These are phyloP conservation scores for Myrmecophaga tridactyla DNA, from an alignment of 2,113 vertebrate species.

Conservation along the genomic window DNA sequence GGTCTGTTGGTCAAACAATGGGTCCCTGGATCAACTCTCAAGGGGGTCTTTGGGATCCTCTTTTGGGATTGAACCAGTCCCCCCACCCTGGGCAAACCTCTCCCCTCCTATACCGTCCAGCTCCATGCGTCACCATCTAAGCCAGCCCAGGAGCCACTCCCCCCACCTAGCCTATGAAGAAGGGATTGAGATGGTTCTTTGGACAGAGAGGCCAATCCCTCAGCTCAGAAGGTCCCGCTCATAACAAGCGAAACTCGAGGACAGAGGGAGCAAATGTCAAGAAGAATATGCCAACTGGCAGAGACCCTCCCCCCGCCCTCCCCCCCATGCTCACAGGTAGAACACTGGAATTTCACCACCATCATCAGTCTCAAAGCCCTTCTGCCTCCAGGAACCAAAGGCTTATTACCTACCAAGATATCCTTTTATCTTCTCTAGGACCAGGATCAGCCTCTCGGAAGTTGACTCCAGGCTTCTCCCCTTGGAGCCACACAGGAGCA, in stretches of 20 bases:
- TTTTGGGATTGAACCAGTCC: not conserved
- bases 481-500: not conserved
- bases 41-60: not conserved
- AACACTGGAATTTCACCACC: not conserved
- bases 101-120: no score
- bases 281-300: not conserved
- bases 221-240: not conserved
- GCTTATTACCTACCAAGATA: no score
- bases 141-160: not conserved
- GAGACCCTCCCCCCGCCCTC: no score
- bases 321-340: not conserved
- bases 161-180: no score
- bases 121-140: not conserved
- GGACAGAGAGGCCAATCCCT: not conserved
- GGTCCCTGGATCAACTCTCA: not conserved
- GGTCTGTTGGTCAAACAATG: not conserved
- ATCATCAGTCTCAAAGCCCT: not conserved
- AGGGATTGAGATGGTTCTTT: not conserved
- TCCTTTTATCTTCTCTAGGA: not conserved
- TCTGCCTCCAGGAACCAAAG: not conserved
- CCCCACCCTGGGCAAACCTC: no score
- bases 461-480: not conserved
- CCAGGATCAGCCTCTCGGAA: not conserved
- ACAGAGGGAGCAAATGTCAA: accelerated
- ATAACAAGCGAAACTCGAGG: accelerated